These are phyloP conservation scores for Grammomys surdaster DNA, from an alignment of 2,113 vertebrate species.

Conservation along the genomic window DNA sequence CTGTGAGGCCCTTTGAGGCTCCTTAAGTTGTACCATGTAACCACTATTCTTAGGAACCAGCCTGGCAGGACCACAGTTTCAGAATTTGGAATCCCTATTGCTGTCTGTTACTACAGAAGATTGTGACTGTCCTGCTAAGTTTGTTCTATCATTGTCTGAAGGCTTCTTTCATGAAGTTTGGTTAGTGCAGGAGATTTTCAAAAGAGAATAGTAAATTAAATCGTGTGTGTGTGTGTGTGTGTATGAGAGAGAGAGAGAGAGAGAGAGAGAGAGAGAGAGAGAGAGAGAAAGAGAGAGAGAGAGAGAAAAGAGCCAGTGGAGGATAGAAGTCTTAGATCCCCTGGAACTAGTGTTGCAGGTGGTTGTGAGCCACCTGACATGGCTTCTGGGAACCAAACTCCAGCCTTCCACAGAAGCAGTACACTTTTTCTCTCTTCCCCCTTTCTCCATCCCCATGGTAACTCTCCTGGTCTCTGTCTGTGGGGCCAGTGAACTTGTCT, in stretches of 20 bases:
- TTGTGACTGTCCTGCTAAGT: background rate
- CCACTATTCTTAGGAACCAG: background rate
- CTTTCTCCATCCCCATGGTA: no score
- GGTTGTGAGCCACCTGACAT: background rate
- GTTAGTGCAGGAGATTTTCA: background rate
- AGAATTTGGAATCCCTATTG: background rate
- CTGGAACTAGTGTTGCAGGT: background rate
- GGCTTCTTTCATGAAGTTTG: background rate
- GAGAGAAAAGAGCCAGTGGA: no score
- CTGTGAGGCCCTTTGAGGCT: no score
- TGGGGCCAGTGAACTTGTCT: no score
- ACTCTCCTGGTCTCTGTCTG: no score
- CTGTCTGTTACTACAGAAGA: background rate
- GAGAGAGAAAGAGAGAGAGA: no score
- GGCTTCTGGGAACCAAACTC: background rate
- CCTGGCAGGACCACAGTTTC: background rate
- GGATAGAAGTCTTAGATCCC: background rate
- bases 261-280: no score
- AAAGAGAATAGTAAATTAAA: background rate
- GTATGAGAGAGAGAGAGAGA: background rate
- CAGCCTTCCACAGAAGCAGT: no score
- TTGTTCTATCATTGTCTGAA: background rate
- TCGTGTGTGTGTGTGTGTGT: background rate
- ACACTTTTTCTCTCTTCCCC: no score
- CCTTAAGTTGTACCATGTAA: background rate